These are phyloP conservation scores for Diachrysia chrysitis DNA, from an alignment of 2,888 invertebrate species.

Conservation along the genomic window DNA sequence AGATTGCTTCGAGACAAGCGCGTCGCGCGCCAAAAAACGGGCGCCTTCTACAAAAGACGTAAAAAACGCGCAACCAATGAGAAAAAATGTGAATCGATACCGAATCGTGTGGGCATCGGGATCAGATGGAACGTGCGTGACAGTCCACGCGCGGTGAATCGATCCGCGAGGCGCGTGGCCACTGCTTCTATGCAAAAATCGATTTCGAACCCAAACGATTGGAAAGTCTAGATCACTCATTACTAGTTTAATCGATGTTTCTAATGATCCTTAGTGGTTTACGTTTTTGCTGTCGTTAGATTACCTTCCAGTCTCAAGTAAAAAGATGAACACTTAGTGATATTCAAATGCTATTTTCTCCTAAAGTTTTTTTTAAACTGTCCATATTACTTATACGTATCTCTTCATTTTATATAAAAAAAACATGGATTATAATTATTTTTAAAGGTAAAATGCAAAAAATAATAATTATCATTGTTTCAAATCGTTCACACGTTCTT, in stretches of 20 bases:
- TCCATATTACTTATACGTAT: not conserved
- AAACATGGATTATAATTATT: no score
- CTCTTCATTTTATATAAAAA: no score
- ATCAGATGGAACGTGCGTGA: conserved; percentile 79
- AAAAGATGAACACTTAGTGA: conserved; percentile 1
- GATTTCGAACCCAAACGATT: conserved; percentile 66
- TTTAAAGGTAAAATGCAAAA: no score
- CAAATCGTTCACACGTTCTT: no score
- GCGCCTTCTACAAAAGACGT: conserved; percentile 64
- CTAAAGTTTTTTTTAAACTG: not conserved
- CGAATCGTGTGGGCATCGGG: conserved; percentile 77
- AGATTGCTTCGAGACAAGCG: conserved; percentile 73
- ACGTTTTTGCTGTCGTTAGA: conserved; percentile 7
- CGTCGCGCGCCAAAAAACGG: conserved; percentile 79
- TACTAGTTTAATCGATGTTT: conserved; percentile 34
- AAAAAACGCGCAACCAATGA: conserved; percentile 64
- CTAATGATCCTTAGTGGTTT: conserved; percentile 8
- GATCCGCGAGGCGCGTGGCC: conserved; percentile 73
- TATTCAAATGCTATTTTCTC: conserved; percentile 4
- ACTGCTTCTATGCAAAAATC: conserved; percentile 74
- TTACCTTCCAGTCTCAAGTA: not conserved
- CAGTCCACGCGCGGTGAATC: conserved; percentile 77
- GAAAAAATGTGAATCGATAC: conserved; percentile 75
- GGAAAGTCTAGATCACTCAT: conserved; percentile 58
- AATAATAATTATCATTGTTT: no score